A percentile compares a stretch with the other conserved stretches of the same genome.
These are phyloP conservation scores for Toxotes jaculatrix DNA, from an alignment of 2,113 vertebrate genomes.

Conservation along the genomic window DNA sequence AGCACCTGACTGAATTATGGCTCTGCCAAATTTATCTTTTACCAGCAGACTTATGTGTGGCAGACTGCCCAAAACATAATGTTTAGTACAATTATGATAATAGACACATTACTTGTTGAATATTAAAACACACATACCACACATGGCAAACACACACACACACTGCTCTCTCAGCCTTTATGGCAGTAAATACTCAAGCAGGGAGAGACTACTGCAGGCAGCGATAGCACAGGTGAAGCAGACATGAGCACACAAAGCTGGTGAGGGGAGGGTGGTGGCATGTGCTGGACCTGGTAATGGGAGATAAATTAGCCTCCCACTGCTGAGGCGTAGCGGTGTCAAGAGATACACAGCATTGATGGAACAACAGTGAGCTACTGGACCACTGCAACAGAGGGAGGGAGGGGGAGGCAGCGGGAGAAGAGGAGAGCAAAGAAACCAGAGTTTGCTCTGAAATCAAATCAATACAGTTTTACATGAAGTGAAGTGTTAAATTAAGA, in stretches of 20 bases:
- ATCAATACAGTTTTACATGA: neutral
- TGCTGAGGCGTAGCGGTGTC: conserved; percentile 2
- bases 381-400: neutral
- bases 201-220: conserved; percentile 20
- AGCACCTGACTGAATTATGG: conserved; percentile 1
- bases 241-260: neutral
- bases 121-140: neutral
- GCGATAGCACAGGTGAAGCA: neutral
- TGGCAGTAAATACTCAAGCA: neutral
- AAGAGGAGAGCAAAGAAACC: neutral
- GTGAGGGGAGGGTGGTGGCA: neutral
- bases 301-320: conserved; percentile 45
- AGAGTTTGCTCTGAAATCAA: neutral
- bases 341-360: conserved; percentile 1
- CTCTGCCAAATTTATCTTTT: neutral
- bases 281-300: conserved; percentile 24
- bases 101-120: conserved; percentile 16
- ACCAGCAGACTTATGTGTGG: neutral
- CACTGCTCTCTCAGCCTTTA: neutral
- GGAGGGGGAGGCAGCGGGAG: no score
- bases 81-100: no score
- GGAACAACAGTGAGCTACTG: neutral
- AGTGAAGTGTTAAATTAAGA: neutral
- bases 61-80: conserved; percentile 2
- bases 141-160: neutral